Conservation (phyloP, 2,797 vertebrate species). For the Brachyrhaphis roseni region DNA sequence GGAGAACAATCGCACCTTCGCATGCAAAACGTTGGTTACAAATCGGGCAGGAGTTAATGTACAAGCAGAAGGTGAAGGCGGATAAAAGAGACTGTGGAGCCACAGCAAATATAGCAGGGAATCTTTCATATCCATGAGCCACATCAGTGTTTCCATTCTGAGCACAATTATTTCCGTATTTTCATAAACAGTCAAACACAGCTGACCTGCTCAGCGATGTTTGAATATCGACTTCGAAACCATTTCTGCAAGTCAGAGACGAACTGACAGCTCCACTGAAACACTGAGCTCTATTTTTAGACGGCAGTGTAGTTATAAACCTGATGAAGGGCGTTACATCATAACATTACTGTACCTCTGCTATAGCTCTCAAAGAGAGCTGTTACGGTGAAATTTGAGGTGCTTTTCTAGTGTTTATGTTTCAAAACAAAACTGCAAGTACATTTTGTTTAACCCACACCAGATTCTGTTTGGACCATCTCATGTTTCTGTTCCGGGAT, state of each 20-base stretch:
- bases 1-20: slow-evolving; percentile 19
- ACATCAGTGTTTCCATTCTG: background rate
- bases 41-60: background rate
- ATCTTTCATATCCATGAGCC: background rate
- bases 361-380: too few species aligned
- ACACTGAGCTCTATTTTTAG: slow-evolving; percentile 36
- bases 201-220: background rate
- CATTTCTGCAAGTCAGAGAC: background rate
- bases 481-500: too few species aligned
- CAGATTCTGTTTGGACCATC: too few species aligned
- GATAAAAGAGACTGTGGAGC: background rate
- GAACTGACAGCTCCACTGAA: background rate
- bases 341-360: slow-evolving; percentile 36
- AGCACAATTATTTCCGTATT: background rate
- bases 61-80: slow-evolving; percentile 11
- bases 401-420: too few species aligned
- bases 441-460: too few species aligned
- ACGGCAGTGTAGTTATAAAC: slow-evolving; percentile 10
- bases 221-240: background rate
- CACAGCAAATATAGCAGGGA: background rate
- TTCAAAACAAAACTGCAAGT: too few species aligned
- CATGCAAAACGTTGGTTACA: background rate
- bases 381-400: too few species aligned
- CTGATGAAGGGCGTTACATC: slow-evolving; percentile 40
- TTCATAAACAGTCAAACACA: background rate